phyloP scores from a whole-genome alignment of 2,113 vertebrate species.

The Pachypanchax playfairii region DNA sequence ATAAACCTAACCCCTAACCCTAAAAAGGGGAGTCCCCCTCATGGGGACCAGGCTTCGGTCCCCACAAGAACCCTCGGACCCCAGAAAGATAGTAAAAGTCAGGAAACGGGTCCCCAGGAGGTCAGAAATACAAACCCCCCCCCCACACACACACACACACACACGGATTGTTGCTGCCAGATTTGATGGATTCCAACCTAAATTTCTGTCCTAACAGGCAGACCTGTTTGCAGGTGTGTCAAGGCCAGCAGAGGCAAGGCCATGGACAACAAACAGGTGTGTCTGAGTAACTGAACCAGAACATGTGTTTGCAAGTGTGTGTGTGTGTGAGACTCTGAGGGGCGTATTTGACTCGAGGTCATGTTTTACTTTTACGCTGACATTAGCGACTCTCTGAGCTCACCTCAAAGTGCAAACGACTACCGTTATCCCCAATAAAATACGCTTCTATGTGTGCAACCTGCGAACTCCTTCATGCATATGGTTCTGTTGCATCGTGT shows the following conservation, averaged over 20 bases:
- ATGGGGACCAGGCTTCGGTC: no score
- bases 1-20: no score
- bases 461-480: slow-evolving; percentile 24
- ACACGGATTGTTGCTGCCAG: slow-evolving; percentile 3
- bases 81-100: no score
- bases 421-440: slow-evolving; percentile 49
- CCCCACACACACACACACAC: slow-evolving; percentile 6
- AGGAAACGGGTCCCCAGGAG: no score
- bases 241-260: slow-evolving; percentile 35
- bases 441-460: slow-evolving; percentile 25
- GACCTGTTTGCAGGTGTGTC: slow-evolving; percentile 51
- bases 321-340: slow-evolving; percentile 16
- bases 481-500: slow-evolving; percentile 4
- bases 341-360: slow-evolving; percentile 35
- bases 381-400: slow-evolving; percentile 60
- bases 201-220: slow-evolving; percentile 30
- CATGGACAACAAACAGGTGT: slow-evolving; percentile 54
- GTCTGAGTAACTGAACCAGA: slow-evolving; percentile 11
- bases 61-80: no score
- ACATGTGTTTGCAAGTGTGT: slow-evolving; percentile 16
- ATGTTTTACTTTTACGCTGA: slow-evolving; percentile 63
- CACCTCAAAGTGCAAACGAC: slow-evolving; percentile 52
- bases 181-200: slow-evolving; percentile 42
- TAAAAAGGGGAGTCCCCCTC: no score
- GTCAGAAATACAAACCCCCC: no score